Percentiles rank a stretch among this genome's conserved stretches.
Conservation (phyloP, 2,888 invertebrate genomes). For the Hyposoter dolosus region DNA sequence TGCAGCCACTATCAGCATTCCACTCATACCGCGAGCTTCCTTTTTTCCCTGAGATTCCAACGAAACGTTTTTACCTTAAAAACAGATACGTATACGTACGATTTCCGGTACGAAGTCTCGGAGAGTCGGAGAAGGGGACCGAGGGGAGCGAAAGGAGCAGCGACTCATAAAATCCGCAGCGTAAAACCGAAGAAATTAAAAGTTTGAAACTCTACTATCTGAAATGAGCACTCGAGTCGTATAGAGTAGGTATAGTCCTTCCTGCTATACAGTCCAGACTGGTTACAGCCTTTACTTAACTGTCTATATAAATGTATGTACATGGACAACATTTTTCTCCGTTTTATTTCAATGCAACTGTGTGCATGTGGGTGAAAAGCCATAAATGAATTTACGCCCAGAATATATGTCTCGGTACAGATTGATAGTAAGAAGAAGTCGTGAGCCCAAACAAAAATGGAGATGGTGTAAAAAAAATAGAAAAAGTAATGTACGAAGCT, state of each 20-base stretch:
- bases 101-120: conserved; percentile 35
- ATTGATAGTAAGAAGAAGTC: conserved; percentile 13
- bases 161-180: conserved; percentile 76
- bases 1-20: conserved; percentile 53
- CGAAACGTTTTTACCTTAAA: conserved; percentile 52
- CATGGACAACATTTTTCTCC: neutral
- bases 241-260: conserved; percentile 54
- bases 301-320: conserved; percentile 23
- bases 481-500: neutral
- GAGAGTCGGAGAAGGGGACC: conserved; percentile 24
- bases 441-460: neutral
- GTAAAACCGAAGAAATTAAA: conserved; percentile 81
- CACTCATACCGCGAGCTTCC: conserved; percentile 38
- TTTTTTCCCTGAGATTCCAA: conserved; percentile 26
- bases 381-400: neutral
- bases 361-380: neutral
- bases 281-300: conserved; percentile 48
- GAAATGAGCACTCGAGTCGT: conserved; percentile 76
- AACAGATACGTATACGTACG: conserved; percentile 20
- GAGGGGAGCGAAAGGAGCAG: conserved; percentile 12
- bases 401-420: conserved; percentile 9
- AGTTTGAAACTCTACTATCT: conserved; percentile 78
- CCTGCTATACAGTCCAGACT: conserved; percentile 44
- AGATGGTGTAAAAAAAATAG: conserved; percentile 5
- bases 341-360: neutral